Percentiles rank a stretch among this genome's conserved stretches.
phyloP scores from a whole-genome alignment of 2,888 invertebrate genomes.

The Cyrtodaria siliqua region DNA sequence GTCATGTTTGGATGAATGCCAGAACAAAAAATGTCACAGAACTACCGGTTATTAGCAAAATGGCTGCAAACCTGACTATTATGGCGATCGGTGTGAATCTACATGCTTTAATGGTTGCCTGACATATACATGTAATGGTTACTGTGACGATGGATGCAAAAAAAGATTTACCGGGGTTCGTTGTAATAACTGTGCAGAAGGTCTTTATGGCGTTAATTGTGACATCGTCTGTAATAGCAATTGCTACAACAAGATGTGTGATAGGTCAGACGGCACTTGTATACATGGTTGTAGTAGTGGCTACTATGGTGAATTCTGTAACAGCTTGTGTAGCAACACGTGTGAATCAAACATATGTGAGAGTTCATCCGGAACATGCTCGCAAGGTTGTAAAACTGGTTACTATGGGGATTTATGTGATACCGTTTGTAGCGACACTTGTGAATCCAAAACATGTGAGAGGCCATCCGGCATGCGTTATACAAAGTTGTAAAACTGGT shows the following conservation, averaged over 20 bases:
- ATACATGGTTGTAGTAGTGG: no score
- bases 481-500: no score
- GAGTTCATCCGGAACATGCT: conserved; percentile 29
- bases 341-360: conserved; percentile 36
- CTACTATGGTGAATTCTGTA: conserved; percentile 61
- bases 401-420: conserved; percentile 55
- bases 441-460: no score
- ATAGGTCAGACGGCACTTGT: conserved; percentile 52
- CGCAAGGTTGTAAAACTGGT: conserved; percentile 39
- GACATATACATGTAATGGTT: conserved; percentile 42
- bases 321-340: conserved; percentile 41
- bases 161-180: conserved; percentile 54
- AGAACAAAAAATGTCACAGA: no score
- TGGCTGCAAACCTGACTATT: conserved; percentile 58
- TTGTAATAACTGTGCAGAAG: conserved; percentile 56
- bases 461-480: no score
- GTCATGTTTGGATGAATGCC: no score
- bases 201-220: conserved; percentile 27
- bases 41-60: conserved; percentile 44
- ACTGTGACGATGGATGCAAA: conserved; percentile 59
- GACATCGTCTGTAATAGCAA: conserved; percentile 34
- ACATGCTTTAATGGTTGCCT: conserved; percentile 59
- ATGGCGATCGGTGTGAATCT: conserved; percentile 57
- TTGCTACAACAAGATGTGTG: conserved; percentile 16
- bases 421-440: no score